phyloP scores from a whole-genome alignment of 1,140 invertebrate species.

The Zaprionus africanus region DNA sequence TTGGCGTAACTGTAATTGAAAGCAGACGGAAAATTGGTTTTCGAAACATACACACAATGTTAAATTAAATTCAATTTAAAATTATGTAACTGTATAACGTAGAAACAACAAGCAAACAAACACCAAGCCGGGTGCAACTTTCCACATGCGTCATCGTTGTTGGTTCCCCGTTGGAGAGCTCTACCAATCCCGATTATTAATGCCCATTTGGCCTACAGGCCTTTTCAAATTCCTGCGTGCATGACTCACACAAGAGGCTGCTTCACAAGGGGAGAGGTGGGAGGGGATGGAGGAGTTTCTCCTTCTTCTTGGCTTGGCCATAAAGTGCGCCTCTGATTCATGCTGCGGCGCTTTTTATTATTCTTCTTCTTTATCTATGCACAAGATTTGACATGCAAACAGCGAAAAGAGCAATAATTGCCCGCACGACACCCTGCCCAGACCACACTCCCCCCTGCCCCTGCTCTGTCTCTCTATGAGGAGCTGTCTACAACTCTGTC shows the following conservation, averaged over 20 bases:
- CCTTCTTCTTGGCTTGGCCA: conserved; percentile 25
- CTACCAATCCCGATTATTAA: conserved; percentile 41
- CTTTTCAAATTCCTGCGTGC: conserved; percentile 40
- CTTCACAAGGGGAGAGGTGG: not conserved
- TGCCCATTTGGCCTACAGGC: conserved; percentile 58
- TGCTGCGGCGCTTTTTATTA: conserved; percentile 37
- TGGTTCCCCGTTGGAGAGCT: not conserved
- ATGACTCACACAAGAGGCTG: conserved; percentile 53
- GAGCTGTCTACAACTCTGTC: not conserved
- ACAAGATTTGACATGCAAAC: conserved; percentile 67
- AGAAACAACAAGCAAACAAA: not conserved
- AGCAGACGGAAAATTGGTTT: conserved; percentile 50
- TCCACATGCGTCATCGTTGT: conserved; percentile 34
- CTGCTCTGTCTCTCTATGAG: not conserved
- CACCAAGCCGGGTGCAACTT: conserved; percentile 28
- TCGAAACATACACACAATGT: conserved; percentile 18
- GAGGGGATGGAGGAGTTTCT: not conserved
- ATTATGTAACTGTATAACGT: conserved; percentile 56
- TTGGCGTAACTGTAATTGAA: conserved; percentile 68
- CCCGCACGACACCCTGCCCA: conserved; percentile 58
- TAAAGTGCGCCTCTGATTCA: conserved; percentile 56
- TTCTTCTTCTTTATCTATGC: conserved; percentile 56
- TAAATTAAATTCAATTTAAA: conserved; percentile 7
- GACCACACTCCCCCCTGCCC: conserved; percentile 4
- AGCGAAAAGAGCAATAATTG: conserved; percentile 67